phyloP scores from a whole-genome alignment of 2,888 invertebrate genomes.

The Synergus laeviventris region DNA sequence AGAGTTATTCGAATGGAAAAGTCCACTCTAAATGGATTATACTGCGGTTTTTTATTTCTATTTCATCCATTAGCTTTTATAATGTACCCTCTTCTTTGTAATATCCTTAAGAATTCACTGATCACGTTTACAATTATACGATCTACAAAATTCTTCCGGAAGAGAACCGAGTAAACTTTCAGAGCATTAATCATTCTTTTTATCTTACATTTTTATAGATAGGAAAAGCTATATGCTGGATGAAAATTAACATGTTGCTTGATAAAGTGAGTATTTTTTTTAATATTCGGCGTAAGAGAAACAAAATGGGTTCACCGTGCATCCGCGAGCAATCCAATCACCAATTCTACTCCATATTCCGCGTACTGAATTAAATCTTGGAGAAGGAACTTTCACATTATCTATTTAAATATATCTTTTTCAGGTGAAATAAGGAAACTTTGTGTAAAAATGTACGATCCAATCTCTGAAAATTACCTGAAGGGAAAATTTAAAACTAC shows the following conservation, averaged over 20 bases:
- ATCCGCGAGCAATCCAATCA: not conserved
- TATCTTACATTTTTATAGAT: not conserved
- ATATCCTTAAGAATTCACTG: conserved; percentile 5
- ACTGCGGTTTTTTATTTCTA: not conserved
- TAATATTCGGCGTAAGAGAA: not conserved
- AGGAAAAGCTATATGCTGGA: not conserved
- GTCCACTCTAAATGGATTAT: too few species aligned
- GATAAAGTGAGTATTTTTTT: not conserved
- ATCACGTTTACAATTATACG: not conserved
- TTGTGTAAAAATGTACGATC: too few species aligned
- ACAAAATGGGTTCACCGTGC: not conserved
- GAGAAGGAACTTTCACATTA: too few species aligned
- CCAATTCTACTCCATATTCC: conserved; percentile 4
- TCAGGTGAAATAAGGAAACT: not conserved
- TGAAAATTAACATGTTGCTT: not conserved
- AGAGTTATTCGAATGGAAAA: too few species aligned
- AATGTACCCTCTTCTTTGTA: conserved; percentile 5
- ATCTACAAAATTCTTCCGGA: conserved; percentile 17
- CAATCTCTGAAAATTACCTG: not conserved
- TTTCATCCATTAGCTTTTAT: not conserved
- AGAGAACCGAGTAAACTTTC: not conserved
- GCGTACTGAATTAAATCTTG: not conserved
- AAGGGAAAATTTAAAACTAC: not conserved
- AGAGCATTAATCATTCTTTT: not conserved
- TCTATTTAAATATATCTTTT: not conserved